Conservation (phyloP, 1,140 invertebrate genomes). For the Platorchestia sp. region DNA sequence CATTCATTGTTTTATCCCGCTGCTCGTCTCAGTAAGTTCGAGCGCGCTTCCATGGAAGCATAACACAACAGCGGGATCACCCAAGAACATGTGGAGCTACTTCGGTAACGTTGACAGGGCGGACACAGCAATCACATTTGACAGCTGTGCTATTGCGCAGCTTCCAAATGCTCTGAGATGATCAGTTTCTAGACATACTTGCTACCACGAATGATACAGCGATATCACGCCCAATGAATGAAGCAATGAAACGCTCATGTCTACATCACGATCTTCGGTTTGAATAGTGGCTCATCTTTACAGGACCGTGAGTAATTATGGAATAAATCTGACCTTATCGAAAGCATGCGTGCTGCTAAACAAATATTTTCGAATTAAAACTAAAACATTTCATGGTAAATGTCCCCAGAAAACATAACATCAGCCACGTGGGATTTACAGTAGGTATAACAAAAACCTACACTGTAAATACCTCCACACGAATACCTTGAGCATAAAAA, state of each 20-base stretch:
- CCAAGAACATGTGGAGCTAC: not conserved
- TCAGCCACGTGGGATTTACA: not conserved
- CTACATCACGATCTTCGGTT: not conserved
- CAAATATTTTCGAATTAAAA: not conserved
- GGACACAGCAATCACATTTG: too few relatives aligned
- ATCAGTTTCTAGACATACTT: too few relatives aligned
- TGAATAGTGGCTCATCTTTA: not conserved
- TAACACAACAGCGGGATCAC: not conserved
- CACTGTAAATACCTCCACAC: not conserved
- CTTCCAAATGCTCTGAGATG: too few relatives aligned
- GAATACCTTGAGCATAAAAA: not conserved
- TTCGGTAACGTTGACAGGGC: too few relatives aligned
- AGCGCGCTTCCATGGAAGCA: not conserved
- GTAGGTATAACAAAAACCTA: not conserved
- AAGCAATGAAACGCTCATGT: too few relatives aligned
- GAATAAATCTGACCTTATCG: not conserved
- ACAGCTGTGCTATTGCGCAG: too few relatives aligned
- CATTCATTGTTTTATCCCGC: not conserved
- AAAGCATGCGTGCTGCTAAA: not conserved
- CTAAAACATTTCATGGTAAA: not conserved
- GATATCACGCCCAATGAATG: too few relatives aligned
- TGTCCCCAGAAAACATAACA: not conserved
- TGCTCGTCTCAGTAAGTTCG: not conserved
- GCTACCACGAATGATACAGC: too few relatives aligned
- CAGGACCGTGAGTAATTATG: not conserved